Conservation (phyloP, 2,888 invertebrate species). For the Rapana venosa region DNA sequence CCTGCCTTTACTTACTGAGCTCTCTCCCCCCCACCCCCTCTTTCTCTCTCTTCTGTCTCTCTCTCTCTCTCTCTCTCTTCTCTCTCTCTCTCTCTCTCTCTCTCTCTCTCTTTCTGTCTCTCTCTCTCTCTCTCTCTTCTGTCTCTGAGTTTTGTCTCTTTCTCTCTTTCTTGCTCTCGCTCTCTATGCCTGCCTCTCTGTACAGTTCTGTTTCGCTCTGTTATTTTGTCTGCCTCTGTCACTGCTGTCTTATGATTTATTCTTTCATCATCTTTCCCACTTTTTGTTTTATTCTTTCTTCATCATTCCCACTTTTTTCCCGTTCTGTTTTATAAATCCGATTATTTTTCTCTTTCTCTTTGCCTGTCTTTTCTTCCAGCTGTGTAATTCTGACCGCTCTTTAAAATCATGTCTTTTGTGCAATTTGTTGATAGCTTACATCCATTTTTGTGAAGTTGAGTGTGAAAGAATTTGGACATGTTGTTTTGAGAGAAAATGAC, state of each 20-base stretch:
- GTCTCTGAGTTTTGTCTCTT: not conserved
- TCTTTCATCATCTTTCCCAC: too few relatives aligned
- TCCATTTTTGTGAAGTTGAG: not conserved
- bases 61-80: not conserved
- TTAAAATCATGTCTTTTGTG: not conserved
- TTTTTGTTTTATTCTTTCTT: not conserved
- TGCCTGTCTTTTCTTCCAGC: too few relatives aligned
- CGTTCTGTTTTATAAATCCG: too few relatives aligned
- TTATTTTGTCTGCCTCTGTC: too few relatives aligned
- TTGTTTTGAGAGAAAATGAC: not conserved
- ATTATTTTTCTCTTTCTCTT: too few relatives aligned
- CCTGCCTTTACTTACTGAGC: not conserved
- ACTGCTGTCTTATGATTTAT: too few relatives aligned
- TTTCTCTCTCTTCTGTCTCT: not conserved
- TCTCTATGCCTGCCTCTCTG: too few relatives aligned
- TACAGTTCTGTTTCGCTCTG: too few relatives aligned
- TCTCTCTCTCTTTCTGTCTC: not conserved
- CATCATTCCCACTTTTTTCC: not conserved
- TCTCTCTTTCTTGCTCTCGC: not conserved
- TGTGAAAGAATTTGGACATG: not conserved
- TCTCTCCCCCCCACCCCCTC: not conserved
- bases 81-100: not conserved
- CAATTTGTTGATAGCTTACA: not conserved
- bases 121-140: not conserved
- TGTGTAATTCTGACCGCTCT: not conserved